Conservation (phyloP, 2,797 vertebrate genomes). For the Gila robusta region DNA sequence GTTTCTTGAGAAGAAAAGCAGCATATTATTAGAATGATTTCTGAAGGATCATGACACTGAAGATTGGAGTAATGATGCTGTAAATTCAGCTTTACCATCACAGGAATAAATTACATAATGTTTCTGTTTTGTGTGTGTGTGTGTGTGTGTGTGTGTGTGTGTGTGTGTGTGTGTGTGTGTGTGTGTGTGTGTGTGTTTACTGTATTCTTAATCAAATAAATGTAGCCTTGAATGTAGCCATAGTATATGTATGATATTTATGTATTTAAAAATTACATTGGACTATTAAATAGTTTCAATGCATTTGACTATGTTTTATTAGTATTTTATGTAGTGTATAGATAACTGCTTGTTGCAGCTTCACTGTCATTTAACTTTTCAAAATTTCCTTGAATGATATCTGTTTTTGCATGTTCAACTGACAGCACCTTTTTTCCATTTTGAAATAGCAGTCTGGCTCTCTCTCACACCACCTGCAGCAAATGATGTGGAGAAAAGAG, state of each 20-base stretch:
- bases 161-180: too few species aligned
- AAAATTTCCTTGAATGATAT: neutral
- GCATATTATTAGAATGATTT: neutral
- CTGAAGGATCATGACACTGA: neutral
- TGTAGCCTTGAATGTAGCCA: neutral
- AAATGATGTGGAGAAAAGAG: slow-evolving; percentile 1
- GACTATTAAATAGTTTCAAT: neutral
- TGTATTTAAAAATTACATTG: neutral
- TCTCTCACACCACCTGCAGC: neutral
- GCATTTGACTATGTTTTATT: neutral
- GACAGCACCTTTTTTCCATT: neutral
- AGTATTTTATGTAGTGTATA: neutral
- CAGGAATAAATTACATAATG: neutral
- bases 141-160: too few species aligned
- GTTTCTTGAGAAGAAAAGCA: neutral
- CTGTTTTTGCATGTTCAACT: neutral
- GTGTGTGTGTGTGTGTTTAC: neutral
- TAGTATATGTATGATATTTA: neutral
- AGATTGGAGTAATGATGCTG: neutral
- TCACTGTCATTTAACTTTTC: neutral
- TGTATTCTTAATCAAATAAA: neutral
- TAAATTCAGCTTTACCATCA: neutral
- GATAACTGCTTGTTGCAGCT: neutral
- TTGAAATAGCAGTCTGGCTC: neutral
- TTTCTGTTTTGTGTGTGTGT: too few species aligned